phyloP scores from a whole-genome alignment of 2,797 vertebrate species.

The Lepilemur septentrionalis region DNA sequence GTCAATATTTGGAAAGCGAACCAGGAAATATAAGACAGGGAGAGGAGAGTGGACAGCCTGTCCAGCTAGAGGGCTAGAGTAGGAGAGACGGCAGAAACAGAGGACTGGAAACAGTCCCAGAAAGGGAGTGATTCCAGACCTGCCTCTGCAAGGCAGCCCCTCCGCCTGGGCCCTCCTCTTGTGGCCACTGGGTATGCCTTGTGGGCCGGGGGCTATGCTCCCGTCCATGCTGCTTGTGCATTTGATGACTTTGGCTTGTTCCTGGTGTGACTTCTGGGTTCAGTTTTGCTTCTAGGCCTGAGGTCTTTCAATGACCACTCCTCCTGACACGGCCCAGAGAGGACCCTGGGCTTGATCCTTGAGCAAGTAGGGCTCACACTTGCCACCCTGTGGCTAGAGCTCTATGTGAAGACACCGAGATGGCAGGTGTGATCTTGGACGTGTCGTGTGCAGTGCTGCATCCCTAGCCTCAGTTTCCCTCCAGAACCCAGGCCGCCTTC shows the following conservation, averaged over 20 bases:
- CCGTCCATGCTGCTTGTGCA: not conserved
- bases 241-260: not conserved
- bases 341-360: not conserved
- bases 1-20: not conserved
- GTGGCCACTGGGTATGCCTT: too few relatives aligned
- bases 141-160: rapidly evolving
- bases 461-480: not conserved
- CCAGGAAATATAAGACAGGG: not conserved
- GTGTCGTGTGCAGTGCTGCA: not conserved
- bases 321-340: not conserved
- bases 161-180: not conserved
- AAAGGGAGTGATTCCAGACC: not conserved
- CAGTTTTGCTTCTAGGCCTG: not conserved
- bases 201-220: not conserved
- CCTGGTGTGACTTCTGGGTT: not conserved
- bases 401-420: not conserved
- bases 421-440: not conserved
- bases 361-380: too few relatives aligned
- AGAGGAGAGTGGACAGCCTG: too few relatives aligned
- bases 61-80: not conserved
- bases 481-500: too few relatives aligned
- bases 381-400: not conserved
- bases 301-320: not conserved
- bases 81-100: not conserved
- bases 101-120: not conserved